Evolutionary conservation across 2,888 invertebrate species (phyloP).

Genomic region (Agriotes lineatus): DNA sequence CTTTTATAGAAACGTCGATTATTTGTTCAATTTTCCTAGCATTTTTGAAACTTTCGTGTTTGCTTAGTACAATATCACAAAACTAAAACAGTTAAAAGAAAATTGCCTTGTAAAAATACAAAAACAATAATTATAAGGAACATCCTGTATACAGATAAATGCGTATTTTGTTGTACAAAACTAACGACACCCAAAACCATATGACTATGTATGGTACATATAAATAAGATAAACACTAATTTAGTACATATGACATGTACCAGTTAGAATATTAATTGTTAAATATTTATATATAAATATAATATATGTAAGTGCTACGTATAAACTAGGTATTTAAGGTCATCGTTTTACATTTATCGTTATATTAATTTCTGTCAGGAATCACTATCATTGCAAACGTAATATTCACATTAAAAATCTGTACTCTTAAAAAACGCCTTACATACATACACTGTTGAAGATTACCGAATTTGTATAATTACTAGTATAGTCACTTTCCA

Average conservation of each 20-base stretch:
- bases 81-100: too few relatives aligned
- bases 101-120: too few relatives aligned
- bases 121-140: too few relatives aligned
- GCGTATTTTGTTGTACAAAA: slow-evolving; percentile 16
- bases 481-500: too few relatives aligned
- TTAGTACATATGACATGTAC: slow-evolving; percentile 19
- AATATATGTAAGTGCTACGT: slow-evolving; percentile 30
- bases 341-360: not conserved
- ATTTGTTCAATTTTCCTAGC: too few relatives aligned
- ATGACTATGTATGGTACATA: slow-evolving; percentile 17
- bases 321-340: slow-evolving; percentile 24
- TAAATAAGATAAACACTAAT: slow-evolving; percentile 17
- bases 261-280: slow-evolving; percentile 26
- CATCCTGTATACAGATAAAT: slow-evolving; percentile 11
- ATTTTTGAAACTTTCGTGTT: too few relatives aligned
- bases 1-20: too few relatives aligned
- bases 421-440: slow-evolving; percentile 19
- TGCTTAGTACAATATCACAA: too few relatives aligned
- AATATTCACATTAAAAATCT: slow-evolving; percentile 24
- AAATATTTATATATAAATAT: slow-evolving; percentile 29
- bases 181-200: slow-evolving; percentile 33
- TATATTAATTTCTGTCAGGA: not conserved
- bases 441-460: slow-evolving; percentile 15
- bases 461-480: slow-evolving; percentile 14
- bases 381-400: slow-evolving; percentile 8